Conservation (phyloP, 2,113 vertebrate genomes). For the Eonycteris spelaea region DNA sequence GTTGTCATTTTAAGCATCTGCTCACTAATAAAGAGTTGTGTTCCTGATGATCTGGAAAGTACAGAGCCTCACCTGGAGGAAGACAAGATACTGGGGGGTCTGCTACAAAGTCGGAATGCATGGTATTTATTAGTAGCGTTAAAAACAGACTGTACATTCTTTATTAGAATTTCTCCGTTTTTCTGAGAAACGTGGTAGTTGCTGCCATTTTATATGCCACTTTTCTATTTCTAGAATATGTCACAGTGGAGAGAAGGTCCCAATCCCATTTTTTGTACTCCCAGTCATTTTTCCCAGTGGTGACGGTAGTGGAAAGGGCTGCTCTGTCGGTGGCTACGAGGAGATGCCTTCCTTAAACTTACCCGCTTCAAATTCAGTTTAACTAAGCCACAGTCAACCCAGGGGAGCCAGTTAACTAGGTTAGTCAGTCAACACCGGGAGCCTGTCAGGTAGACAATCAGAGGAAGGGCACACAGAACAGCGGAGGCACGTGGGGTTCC, state of each 20-base stretch:
- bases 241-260: background rate
- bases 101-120: background rate
- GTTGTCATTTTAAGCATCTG: background rate
- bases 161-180: background rate
- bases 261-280: background rate
- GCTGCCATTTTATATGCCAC: background rate
- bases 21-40: background rate
- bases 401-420: background rate
- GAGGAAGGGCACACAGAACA: background rate
- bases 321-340: background rate
- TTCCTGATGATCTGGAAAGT: background rate
- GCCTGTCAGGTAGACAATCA: constrained; percentile 10
- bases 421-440: background rate
- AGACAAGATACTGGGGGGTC: background rate
- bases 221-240: background rate
- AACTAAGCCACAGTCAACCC: background rate
- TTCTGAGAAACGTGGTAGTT: constrained; percentile 12
- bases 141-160: background rate
- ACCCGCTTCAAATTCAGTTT: background rate
- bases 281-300: background rate
- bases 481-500: background rate
- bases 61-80: background rate
- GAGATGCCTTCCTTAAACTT: background rate
- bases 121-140: background rate
- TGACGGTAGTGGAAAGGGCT: too few species aligned